Evolutionary conservation across 2,113 vertebrate species (phyloP).

Genomic region (Baryphthengus martii): DNA sequence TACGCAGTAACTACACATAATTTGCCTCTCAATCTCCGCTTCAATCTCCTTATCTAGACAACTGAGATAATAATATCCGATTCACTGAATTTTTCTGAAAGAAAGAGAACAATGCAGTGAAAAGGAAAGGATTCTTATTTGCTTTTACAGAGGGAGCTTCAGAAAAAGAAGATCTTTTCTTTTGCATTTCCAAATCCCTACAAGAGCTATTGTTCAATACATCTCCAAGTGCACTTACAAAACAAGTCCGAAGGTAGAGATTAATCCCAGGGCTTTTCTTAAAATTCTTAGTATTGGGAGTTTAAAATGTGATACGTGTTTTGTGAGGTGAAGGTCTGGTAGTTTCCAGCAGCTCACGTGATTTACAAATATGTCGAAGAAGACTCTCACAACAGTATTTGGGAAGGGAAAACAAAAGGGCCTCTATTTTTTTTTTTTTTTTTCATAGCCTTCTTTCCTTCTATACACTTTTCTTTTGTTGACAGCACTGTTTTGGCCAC

Average conservation of each 20-base stretch:
- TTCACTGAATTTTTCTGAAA: neutral
- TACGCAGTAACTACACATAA: neutral
- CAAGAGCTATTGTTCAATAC: neutral
- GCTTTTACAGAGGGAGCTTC: neutral
- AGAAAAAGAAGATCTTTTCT: neutral
- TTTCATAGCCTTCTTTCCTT: neutral
- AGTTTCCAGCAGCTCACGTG: neutral
- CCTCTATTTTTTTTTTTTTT: neutral
- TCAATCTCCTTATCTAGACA: slow-evolving; percentile 6
- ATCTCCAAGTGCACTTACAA: neutral
- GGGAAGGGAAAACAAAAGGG: slow-evolving; percentile 40
- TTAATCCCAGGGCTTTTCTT: neutral
- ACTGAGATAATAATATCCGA: neutral
- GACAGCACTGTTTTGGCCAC: slow-evolving; percentile 41
- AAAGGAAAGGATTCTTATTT: slow-evolving; percentile 12
- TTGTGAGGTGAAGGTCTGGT: neutral
- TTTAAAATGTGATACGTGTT: neutral
- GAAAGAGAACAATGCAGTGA: neutral
- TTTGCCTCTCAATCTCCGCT: neutral
- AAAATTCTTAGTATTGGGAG: neutral
- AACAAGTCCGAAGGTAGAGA: neutral
- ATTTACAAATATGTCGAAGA: neutral
- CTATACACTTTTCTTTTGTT: slow-evolving; percentile 17
- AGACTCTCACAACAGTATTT: neutral
- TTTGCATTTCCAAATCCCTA: neutral